Conservation (phyloP, 2,113 vertebrate species). For the Lontra canadensis region DNA sequence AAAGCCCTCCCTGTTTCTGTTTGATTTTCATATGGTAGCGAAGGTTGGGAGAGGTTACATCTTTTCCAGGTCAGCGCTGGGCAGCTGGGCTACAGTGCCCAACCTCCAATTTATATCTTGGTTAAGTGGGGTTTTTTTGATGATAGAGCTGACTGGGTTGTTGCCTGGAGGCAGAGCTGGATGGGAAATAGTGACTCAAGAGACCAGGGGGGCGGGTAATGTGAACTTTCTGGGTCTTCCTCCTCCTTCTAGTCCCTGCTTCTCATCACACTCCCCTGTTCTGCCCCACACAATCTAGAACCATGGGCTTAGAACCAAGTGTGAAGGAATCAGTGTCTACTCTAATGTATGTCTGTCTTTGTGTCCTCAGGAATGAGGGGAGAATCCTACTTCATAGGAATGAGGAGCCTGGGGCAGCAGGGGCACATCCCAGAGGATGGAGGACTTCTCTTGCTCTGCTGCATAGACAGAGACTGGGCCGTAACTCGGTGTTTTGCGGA, state of each 20-base stretch:
- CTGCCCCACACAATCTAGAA: not conserved
- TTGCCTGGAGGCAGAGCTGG: not conserved
- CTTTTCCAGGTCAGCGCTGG: not conserved
- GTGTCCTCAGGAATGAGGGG: slow-evolving; percentile 88
- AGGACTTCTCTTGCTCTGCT: slow-evolving; percentile 86
- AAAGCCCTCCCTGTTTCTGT: not conserved
- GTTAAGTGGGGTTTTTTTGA: not conserved
- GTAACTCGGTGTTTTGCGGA: slow-evolving; percentile 83
- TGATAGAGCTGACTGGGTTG: not conserved
- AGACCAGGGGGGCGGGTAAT: not conserved
- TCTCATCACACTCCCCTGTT: not conserved
- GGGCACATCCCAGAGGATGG: slow-evolving; percentile 82
- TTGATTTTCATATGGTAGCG: not conserved
- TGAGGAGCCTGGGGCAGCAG: slow-evolving; percentile 82
- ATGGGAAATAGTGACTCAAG: not conserved
- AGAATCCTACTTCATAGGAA: slow-evolving; percentile 87
- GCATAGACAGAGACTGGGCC: slow-evolving; percentile 80
- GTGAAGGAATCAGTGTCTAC: not conserved
- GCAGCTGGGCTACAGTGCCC: not conserved
- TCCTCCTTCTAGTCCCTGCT: not conserved
- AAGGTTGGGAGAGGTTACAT: not conserved
- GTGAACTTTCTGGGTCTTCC: not conserved
- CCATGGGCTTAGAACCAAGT: not conserved
- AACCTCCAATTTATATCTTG: not conserved
- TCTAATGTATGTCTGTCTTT: not conserved